Percentiles rank a stretch among this genome's conserved stretches.
Conservation (phyloP, 2,797 vertebrate species). For the Sarcophilus harrisii region DNA sequence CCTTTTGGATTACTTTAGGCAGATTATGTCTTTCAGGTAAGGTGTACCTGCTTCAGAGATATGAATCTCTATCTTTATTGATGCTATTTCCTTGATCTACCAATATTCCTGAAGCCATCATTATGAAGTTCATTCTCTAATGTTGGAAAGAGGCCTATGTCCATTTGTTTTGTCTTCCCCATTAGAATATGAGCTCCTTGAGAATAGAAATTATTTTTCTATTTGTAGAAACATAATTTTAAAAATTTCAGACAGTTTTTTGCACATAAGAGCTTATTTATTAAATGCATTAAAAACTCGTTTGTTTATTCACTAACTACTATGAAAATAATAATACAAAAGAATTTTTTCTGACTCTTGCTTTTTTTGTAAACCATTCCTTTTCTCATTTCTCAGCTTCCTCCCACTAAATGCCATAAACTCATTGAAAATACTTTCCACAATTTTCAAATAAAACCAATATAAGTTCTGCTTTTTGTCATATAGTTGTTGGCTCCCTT, state of each 20-base stretch:
- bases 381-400: neutral
- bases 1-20: neutral
- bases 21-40: neutral
- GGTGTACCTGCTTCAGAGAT: neutral
- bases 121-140: neutral
- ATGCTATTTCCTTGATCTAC: neutral
- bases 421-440: conserved; percentile 4
- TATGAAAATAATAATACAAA: neutral
- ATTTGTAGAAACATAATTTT: neutral
- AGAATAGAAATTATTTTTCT: neutral
- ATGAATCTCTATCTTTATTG: neutral
- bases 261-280: neutral
- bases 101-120: neutral
- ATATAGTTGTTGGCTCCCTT: conserved; percentile 52
- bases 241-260: neutral
- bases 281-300: neutral
- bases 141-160: neutral
- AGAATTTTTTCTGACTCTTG: neutral
- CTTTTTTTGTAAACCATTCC: neutral
- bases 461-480: conserved; percentile 34
- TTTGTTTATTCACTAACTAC: neutral
- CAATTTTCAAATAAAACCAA: conserved; percentile 56
- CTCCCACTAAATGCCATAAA: neutral
- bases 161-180: neutral
- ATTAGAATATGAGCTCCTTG: neutral